Base-by-base conservation (phyloP, 2,888 invertebrate genomes). In the Drosophila siamana region DNA sequence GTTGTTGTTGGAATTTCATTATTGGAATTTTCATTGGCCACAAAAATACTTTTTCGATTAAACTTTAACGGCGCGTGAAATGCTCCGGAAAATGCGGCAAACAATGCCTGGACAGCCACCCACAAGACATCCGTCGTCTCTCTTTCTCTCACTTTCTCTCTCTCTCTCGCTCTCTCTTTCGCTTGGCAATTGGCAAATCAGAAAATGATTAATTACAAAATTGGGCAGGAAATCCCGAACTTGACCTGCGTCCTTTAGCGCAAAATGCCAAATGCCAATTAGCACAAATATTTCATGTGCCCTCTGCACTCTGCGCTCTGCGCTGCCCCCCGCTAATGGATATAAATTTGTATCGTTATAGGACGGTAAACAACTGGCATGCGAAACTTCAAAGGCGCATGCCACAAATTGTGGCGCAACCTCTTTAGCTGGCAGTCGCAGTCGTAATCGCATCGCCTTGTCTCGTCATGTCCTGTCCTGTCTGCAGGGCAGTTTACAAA, bases 1-100 rank as follows among this genome's bases (percentile, higher is more conserved):
- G 22, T 51, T 71, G 74, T 43, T 52, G 56, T 47, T 51, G 63
- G 71, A 74, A 84, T 81, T 86, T 82, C 64, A 62, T 86, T 82
- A 82, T 82, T 82, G 82, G 83, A 76, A 85, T 84, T 86, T 83
- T 87, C 85, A 86, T 83, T 86, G 82, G 85, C 75, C 85, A 72
- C 87, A 84, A 80, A 78, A 83, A 85, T 78, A 84, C 82, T 84
- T 84, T 84, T 85, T 81, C 83, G 79, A 87, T 84, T 84, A 87
- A 87, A 83, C 85, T 84, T 84, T 81, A 84, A 87, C 85, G 76
- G 87, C 72, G 83, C 83, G 86, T 87, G 75, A 85, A 84, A 85
- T 78, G 70, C 66, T 46, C 65, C 47, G 59, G 48, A 52, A 63
- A 67, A 54, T 51, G 51, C n/a, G 54, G 36, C 47, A 15, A 46